Percentiles rank a stretch among this genome's conserved stretches.
Evolutionary conservation across 2,113 vertebrate genomes (phyloP).

Genomic region (Serilophus lunatus): DNA sequence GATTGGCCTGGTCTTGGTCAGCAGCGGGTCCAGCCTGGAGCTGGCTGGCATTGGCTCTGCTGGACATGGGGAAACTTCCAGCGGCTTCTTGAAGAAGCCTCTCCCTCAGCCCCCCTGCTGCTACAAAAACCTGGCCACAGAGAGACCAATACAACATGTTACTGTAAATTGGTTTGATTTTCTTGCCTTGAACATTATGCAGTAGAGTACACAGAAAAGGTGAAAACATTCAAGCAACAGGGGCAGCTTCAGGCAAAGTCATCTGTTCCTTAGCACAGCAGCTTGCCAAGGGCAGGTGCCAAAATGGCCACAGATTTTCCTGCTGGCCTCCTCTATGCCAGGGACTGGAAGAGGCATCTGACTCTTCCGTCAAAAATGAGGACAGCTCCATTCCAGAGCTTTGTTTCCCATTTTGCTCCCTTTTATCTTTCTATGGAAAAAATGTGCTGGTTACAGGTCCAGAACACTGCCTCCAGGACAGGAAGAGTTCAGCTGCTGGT

Average conservation of each 20-base stretch:
- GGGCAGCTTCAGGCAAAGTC: neutral
- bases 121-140: no score
- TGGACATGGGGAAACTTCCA: no score
- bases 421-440: neutral
- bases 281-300: neutral
- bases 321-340: neutral
- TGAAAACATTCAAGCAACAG: neutral
- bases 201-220: neutral
- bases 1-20: no score
- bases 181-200: neutral
- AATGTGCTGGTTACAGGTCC: neutral
- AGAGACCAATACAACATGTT: no score
- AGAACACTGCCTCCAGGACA: neutral
- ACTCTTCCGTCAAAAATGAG: neutral
- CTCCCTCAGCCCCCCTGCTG: no score
- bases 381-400: neutral
- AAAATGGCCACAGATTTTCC: neutral
- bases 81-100: no score
- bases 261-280: neutral
- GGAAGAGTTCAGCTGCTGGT: neutral
- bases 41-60: no score
- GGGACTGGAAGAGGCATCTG: neutral
- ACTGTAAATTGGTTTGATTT: neutral
- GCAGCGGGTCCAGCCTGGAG: no score
- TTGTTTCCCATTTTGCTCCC: neutral